Evolutionary conservation across 2,113 vertebrate genomes (phyloP), one percentile per base, ranked within the genome.

Genomic region (pig (Sus scrofa)): DNA sequence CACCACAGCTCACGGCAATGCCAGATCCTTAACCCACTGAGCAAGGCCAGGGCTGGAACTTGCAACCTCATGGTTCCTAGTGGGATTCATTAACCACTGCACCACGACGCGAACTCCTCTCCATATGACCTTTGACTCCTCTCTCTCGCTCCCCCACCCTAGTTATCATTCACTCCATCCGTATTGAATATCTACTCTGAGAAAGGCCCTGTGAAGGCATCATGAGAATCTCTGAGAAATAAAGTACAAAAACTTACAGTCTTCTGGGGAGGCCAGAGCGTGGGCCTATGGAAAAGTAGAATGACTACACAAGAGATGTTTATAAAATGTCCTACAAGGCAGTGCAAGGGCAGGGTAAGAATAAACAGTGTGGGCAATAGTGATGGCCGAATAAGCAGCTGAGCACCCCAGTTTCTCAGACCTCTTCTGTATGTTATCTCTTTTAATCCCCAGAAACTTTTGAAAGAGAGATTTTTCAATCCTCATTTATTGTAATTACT

Each of bases 101-200:
- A n/a, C n/a, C n/a, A n/a, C n/a, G n/a, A n/a, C n/a, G n/a, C n/a
- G n/a, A n/a, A n/a, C n/a, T n/a, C n/a, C n/a, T n/a, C n/a, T n/a
- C n/a, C n/a, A n/a, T n/a, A 89, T 78, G 96, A 96, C 89, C 26
- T 32, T 89, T 89, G 83, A 93, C 86, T 96, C 97, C 60, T 24
- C 16, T 70, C 67, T 81, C 19, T n/a, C 7, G 56, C 27, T 74
- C 67, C n/a, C 12, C 20, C 14, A 5, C n/a, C 50, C 37, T 68
- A 56, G 56, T 74, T 86, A 91, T 85, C 94, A 95, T 96, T 95
- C 74, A 95, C 95, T 86, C 83, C 84, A 58, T 91, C 95, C 44
- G 7, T 81, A 82, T 54, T 65, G 62, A 52, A 63, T 83, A 6
- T 60, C 88, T 96, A 54, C 73, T 90, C 37, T 78, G 71, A 54